Evolutionary conservation across 2,888 invertebrate species (phyloP), one percentile per base, ranked within the genome.

Genomic region (Syrphus vitripennis): DNA sequence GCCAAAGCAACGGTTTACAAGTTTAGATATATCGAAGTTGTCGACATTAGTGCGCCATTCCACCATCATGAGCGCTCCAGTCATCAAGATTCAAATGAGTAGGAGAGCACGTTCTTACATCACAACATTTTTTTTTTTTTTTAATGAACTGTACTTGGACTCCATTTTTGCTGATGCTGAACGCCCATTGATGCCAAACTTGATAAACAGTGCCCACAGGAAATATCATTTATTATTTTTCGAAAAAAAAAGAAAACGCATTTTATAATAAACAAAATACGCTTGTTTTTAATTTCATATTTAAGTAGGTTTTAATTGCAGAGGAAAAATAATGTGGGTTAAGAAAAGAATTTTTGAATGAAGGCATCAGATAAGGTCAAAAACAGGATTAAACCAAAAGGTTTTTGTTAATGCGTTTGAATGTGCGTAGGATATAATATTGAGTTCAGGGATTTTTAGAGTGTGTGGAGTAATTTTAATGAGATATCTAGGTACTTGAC

Each of bases 21-120:
- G 69, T 69, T 53, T 72, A 69, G 72, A 45, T 67, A 72, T 77
- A 57, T 67, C 71, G 48, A 65, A 65, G 76, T 63, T 57, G 50
- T 31, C 63, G 65, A 71, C 57, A n/a, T 14, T 59, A 14, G 21
- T 21, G 21, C 21, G 81, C 75, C 75, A 76, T 63, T 26, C 21
- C 21, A 40, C n/a, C n/a, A n/a, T n/a, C n/a, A n/a, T n/a, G n/a
- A n/a, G n/a, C n/a, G n/a, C n/a, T n/a, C n/a, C n/a, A n/a, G n/a
- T n/a, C n/a, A n/a, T 78, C 55, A 16, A 31, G n/a, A 50, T 59
- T 59, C 16, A 71, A 67, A 71, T 57, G 82, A 65, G 82, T 86
- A 82, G 86, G 86, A 86, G 70, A 81, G 67, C 81, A 69, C 61
- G 84, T 86, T 86, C 67, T 37, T 67, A 45, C 50, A 53, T 50